Evolutionary conservation across 2,113 vertebrate species (phyloP), one percentile per base, ranked within the genome.

Genomic region (Shinisaurus crocodilurus): DNA sequence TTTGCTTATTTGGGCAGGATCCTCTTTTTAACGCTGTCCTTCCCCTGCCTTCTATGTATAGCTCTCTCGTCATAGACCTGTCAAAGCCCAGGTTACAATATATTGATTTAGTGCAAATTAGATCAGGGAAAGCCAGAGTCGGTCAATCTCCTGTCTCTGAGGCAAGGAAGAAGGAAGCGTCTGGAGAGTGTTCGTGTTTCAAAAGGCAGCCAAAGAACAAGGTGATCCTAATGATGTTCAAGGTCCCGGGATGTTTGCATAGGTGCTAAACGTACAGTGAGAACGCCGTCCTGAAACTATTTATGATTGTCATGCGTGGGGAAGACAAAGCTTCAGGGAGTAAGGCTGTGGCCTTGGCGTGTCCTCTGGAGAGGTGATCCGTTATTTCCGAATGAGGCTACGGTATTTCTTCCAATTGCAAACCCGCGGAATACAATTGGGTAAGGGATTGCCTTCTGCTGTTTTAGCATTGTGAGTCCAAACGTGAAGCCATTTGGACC

Each of bases 81-180:
- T 70, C 91, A 95, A 54, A 60, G 91, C 91, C 90, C 91, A 88
- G 32, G 57, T 84, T 94, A 88, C 91, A 95, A 92, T 93, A 89
- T 96, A 96, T 74, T 95, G 95, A 95, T 93, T 95, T 94, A 79
- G 92, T 94, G 95, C 91, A 96, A 95, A 93, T 94, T 87, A 93
- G 90, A 86, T 81, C 34, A 65, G 48, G 67, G 37, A 20, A 93
- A 94, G 88, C 40, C 92, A 94, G 90, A 95, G 90, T 87, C 89
- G 79, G 91, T 88, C 91, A 91, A 80, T 92, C 91, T 94, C 93
- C 91, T 93, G 92, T 96, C 93, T 95, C 69, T 83, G 92, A 90
- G 87, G 48, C 34, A 2, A 79, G 81, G 90, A 93, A 89, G 37
- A 93, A 90, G 91, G 93, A 96, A 90, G 74, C 25, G 93, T 92